Base-by-base conservation (phyloP, 2,888 invertebrate genomes). In the Melitaea athalia region DNA sequence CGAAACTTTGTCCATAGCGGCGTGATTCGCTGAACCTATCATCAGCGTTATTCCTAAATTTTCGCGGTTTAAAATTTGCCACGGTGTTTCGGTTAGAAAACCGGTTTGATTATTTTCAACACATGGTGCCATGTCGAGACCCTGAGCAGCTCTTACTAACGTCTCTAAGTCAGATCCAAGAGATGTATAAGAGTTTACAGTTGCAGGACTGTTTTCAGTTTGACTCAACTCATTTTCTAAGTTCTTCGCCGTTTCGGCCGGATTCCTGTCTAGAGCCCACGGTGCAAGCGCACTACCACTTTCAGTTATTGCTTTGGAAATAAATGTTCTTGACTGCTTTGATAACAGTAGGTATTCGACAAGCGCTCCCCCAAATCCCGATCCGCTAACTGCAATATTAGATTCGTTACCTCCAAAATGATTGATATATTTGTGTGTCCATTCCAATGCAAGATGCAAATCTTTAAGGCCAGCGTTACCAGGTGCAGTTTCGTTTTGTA, bases 391-490 rank as follows among this genome's bases (percentile, higher is more conserved):
- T 2, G 81, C 85, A 3, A 91, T 86, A 57, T 87, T 87, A 0
- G 77, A 70, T 14, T 86, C 78, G 71, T 91, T 80, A 5, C 92
- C 91, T 17, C 91, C 91, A 72, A 92, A 91, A 1, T 63, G 59
- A 64, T 75, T 73, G 45, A 91, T 88, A 64, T 91, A 91, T 5
- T 81, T 72, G 53, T 75, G 79, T 2, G 83, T 78, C 91, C 91
- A 91, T n/a, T 79, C 77, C 24, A 92, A 76, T 17, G 90, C 91
- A 59, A 86, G 72, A 14, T 84, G 77, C 47, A 91, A 76, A 69
- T 91, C 91, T 77, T 89, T 91, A 50, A 91, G 75, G 2, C 82
- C 92, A 4, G 88, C 88, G 65, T 92, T 92, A 11, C 91, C 91
- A n/a, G 85, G 87, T 11, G 83, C 87, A 0, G 80, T 81, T 47